Evolutionary conservation across 2,113 vertebrate species (phyloP).

Genomic region (Halcyon senegalensis): DNA sequence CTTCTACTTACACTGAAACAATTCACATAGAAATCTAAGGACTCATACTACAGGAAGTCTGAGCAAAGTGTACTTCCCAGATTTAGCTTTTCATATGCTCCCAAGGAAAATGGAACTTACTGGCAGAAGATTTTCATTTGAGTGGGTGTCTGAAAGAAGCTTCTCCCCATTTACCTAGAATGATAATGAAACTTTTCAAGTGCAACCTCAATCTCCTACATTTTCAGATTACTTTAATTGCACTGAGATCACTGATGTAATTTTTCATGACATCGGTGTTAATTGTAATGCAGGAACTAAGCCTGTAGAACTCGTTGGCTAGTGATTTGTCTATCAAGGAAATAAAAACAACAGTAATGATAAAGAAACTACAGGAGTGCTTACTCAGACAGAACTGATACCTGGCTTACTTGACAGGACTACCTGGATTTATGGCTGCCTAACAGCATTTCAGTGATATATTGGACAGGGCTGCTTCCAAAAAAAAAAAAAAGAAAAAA

Average conservation of each 20-base stretch:
- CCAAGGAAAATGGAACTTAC: neutral
- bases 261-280: neutral
- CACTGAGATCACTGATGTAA: neutral
- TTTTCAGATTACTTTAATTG: neutral
- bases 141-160: neutral
- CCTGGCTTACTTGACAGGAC: neutral
- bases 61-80: neutral
- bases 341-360: neutral
- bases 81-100: neutral
- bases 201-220: neutral
- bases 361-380: neutral
- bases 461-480: neutral
- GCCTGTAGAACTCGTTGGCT: neutral
- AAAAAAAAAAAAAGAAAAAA: no score
- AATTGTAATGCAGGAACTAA: neutral
- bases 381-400: neutral
- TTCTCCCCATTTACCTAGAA: neutral
- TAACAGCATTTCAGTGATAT: neutral
- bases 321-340: neutral
- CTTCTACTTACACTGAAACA: neutral
- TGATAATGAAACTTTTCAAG: neutral
- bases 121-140: neutral
- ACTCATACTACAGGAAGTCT: neutral
- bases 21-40: neutral
- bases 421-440: neutral